These are phyloP conservation scores for Brachycybe producta DNA, from an alignment of 2,888 invertebrate species.

Conservation along the genomic window DNA sequence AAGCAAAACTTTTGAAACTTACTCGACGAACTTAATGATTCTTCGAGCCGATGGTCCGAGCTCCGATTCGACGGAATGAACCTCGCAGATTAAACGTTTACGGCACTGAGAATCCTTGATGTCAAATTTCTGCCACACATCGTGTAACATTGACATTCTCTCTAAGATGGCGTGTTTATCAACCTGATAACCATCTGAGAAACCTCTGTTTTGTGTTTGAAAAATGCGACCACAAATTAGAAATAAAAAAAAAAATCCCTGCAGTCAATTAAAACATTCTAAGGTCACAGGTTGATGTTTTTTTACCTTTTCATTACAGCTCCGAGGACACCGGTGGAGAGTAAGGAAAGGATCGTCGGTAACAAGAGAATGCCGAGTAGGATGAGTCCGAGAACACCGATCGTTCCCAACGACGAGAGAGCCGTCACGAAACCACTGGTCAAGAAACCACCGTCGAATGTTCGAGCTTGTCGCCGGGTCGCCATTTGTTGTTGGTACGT, in stretches of 20 bases:
- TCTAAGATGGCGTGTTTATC: constrained; percentile 5
- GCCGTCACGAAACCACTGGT: constrained; percentile 16
- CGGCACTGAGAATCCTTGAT: constrained; percentile 13
- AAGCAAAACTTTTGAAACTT: not conserved
- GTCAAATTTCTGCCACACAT: constrained; percentile 14
- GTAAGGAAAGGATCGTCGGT: constrained; percentile 11
- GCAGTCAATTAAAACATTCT: not conserved
- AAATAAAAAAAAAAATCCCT: no score
- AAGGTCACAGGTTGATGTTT: not conserved
- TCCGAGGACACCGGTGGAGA: constrained; percentile 4
- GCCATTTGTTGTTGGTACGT: not conserved
- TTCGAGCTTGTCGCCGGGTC: not conserved
- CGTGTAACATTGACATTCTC: constrained; percentile 12
- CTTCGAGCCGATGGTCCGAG: constrained; percentile 14
- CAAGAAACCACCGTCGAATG: constrained; percentile 11
- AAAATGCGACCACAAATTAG: not conserved
- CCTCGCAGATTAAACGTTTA: constrained; percentile 14
- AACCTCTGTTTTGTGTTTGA: constrained; percentile 5
- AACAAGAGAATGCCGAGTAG: constrained; percentile 10
- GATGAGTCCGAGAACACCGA: constrained; percentile 13
- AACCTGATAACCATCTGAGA: constrained; percentile 6
- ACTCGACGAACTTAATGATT: constrained; percentile 14
- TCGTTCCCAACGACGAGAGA: constrained; percentile 13
- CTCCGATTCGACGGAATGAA: constrained; percentile 9
- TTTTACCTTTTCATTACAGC: not conserved